phyloP scores from a whole-genome alignment of 2,888 invertebrate genomes.

The Oscheius sp. region DNA sequence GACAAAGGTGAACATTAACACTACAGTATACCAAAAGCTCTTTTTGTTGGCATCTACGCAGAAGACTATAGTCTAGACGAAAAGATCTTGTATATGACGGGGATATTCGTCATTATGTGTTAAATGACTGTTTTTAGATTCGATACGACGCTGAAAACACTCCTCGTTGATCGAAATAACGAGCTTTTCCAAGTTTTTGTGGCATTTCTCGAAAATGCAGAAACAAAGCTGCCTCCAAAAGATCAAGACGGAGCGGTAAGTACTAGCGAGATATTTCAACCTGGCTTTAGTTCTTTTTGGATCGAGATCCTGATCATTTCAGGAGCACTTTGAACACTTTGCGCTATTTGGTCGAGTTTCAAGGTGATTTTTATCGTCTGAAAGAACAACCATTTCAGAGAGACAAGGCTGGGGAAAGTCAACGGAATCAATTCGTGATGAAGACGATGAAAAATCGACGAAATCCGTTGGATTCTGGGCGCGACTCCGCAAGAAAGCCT shows the following conservation, averaged over 20 bases:
- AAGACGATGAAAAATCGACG: neutral
- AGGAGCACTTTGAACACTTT: constrained; percentile 13
- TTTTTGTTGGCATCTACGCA: neutral
- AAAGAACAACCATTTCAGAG: too few species aligned
- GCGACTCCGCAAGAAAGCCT: neutral
- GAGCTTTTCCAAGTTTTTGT: constrained; percentile 17
- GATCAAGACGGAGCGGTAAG: constrained; percentile 20
- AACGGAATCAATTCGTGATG: neutral
- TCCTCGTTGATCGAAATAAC: constrained; percentile 13
- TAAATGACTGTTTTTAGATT: constrained; percentile 21
- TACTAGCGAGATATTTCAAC: neutral
- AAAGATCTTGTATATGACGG: neutral
- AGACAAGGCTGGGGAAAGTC: too few species aligned
- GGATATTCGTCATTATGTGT: neutral
- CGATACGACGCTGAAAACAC: constrained; percentile 27
- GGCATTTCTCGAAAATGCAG: neutral
- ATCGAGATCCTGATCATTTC: constrained; percentile 25
- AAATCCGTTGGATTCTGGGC: neutral
- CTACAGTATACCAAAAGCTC: neutral
- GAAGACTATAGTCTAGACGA: too few species aligned
- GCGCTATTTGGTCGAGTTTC: constrained; percentile 20
- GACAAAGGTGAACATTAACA: constrained; percentile 7
- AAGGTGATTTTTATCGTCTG: neutral
- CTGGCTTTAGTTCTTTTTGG: constrained; percentile 18
- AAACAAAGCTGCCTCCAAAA: neutral